These are phyloP conservation scores for Salticus scenicus DNA, from an alignment of 2,888 invertebrate species.

Conservation along the genomic window DNA sequence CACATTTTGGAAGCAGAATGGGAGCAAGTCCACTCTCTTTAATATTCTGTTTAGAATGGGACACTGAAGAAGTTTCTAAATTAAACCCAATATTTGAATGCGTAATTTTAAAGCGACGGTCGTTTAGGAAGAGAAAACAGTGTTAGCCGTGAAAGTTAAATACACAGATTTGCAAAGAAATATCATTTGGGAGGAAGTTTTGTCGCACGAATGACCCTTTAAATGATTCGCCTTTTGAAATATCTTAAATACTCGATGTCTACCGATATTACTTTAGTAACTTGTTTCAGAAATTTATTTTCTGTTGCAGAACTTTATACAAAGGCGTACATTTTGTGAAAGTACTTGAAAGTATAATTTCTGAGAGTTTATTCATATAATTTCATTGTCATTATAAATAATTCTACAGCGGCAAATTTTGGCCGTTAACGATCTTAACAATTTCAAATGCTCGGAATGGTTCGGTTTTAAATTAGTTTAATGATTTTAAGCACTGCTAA, in stretches of 20 bases:
- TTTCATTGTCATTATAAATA: no score
- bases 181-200: background rate
- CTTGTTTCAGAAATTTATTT: no score
- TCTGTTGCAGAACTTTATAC: no score
- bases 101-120: slow-evolving; percentile 11
- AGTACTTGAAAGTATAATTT: no score
- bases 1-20: background rate
- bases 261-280: background rate
- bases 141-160: background rate
- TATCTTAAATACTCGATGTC: background rate
- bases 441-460: no score
- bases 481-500: no score
- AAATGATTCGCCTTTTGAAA: background rate
- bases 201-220: background rate
- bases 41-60: background rate
- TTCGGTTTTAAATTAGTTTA: no score
- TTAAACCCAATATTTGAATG: slow-evolving; percentile 12
- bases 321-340: no score
- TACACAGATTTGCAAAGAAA: slow-evolving; percentile 9
- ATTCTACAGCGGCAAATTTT: no score
- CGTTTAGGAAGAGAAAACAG: background rate
- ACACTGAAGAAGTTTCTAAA: background rate
- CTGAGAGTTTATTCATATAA: no score
- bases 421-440: no score
- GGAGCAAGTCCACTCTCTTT: background rate